Conservation (phyloP, 1,140 invertebrate genomes). For the Pectinophora gossypiella region DNA sequence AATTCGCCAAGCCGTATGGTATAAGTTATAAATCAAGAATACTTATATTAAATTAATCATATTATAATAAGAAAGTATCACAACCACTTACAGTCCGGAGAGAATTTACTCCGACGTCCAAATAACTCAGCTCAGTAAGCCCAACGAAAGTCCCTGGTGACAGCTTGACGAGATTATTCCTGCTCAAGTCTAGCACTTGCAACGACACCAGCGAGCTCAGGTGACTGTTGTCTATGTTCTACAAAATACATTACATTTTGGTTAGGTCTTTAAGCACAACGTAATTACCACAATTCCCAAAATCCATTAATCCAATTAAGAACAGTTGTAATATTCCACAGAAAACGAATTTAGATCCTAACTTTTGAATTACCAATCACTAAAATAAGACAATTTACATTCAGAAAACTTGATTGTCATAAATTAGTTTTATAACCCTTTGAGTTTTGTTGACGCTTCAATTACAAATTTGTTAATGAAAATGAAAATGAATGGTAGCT, state of each 20-base stretch:
- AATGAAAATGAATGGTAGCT: neutral
- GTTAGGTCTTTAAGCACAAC: too few species aligned
- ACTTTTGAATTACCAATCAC: neutral
- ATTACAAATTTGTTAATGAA: too few species aligned
- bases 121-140: constrained; percentile 80
- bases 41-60: too few species aligned
- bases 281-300: too few species aligned
- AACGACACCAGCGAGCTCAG: constrained; percentile 80
- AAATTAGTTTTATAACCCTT: neutral
- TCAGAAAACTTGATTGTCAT: neutral
- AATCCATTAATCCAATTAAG: too few species aligned
- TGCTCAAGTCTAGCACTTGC: constrained; percentile 87
- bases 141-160: constrained; percentile 87
- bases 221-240: constrained; percentile 80
- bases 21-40: too few species aligned
- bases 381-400: neutral
- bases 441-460: neutral
- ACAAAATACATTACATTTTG: constrained; percentile 42
- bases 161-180: constrained; percentile 89
- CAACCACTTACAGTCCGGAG: constrained; percentile 86
- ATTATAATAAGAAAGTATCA: too few species aligned
- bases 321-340: too few species aligned
- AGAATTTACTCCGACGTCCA: constrained; percentile 91
- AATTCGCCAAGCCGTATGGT: too few species aligned
- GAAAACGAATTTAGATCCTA: neutral